Evolutionary conservation across 2,888 invertebrate genomes (phyloP).

Genomic region (Phalangium opilio): DNA sequence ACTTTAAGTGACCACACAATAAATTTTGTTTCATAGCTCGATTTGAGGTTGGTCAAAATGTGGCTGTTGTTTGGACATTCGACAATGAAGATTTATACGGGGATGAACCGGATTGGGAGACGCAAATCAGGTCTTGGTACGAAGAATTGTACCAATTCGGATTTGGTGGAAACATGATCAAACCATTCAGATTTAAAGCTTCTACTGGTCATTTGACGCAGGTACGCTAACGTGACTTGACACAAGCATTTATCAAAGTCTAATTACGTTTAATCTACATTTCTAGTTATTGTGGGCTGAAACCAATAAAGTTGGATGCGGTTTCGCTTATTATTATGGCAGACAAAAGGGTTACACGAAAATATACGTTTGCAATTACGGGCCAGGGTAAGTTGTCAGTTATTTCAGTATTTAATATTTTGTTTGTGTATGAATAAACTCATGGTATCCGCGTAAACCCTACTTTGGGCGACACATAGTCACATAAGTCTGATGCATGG

Average conservation of each 20-base stretch:
- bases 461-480: too few species aligned
- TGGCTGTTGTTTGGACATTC: conserved; percentile 66
- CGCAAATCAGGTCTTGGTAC: conserved; percentile 64
- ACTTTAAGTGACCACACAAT: too few species aligned
- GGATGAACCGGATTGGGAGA: conserved; percentile 52
- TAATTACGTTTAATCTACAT: background rate
- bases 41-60: conserved; percentile 36
- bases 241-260: background rate
- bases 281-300: conserved; percentile 70
- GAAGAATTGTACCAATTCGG: conserved; percentile 46
- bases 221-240: conserved; percentile 37
- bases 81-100: conserved; percentile 40
- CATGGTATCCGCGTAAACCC: too few species aligned
- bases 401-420: too few species aligned
- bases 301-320: conserved; percentile 70
- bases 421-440: too few species aligned
- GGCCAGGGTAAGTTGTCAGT: conserved; percentile 38
- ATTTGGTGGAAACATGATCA: conserved; percentile 17
- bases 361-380: conserved; percentile 71
- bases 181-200: conserved; percentile 39
- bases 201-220: conserved; percentile 70
- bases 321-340: conserved; percentile 66
- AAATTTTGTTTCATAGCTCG: conserved; percentile 2
- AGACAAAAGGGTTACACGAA: conserved; percentile 53
- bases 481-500: too few species aligned